phyloP scores from a whole-genome alignment of 2,888 invertebrate species.

The Automeris io region DNA sequence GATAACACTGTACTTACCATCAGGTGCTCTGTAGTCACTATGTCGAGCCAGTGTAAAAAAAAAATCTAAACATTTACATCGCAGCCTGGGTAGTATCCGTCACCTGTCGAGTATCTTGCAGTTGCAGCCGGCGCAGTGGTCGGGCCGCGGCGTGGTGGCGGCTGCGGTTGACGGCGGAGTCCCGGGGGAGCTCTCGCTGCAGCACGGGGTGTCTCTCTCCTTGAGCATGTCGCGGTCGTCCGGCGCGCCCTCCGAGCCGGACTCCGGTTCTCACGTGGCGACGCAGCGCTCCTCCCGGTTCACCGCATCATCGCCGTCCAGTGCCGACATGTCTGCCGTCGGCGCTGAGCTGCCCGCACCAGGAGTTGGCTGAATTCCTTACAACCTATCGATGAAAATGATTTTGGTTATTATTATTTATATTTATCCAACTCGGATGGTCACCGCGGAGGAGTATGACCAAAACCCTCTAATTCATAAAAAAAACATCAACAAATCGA shows the following conservation, averaged over 20 bases:
- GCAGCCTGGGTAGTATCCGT: no score
- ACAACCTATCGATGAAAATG: constrained; percentile 18
- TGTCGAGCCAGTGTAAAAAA: no score
- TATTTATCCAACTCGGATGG: no score
- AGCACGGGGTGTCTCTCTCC: constrained; percentile 80
- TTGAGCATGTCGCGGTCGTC: constrained; percentile 78
- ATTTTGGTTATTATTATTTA: no score
- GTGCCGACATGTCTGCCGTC: constrained; percentile 31
- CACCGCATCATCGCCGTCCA: constrained; percentile 26
- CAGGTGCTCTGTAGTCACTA: no score
- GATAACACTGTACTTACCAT: no score
- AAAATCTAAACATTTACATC: no score
- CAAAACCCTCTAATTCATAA: no score
- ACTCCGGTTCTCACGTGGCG: constrained; percentile 59
- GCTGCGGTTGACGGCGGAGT: constrained; percentile 74
- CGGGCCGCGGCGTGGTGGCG: constrained; percentile 59
- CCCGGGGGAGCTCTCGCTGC: constrained; percentile 71
- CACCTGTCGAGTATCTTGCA: constrained; percentile 79
- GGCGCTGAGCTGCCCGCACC: constrained; percentile 9
- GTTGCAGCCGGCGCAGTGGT: constrained; percentile 80
- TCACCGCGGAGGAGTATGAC: no score
- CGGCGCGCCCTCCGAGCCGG: constrained; percentile 36
- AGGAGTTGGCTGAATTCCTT: no score
- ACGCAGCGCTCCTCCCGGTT: constrained; percentile 36
- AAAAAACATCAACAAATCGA: no score